Evolutionary conservation across 2,888 invertebrate genomes (phyloP), one percentile per base, ranked within the genome.

Genomic region (Heliconius sara): DNA sequence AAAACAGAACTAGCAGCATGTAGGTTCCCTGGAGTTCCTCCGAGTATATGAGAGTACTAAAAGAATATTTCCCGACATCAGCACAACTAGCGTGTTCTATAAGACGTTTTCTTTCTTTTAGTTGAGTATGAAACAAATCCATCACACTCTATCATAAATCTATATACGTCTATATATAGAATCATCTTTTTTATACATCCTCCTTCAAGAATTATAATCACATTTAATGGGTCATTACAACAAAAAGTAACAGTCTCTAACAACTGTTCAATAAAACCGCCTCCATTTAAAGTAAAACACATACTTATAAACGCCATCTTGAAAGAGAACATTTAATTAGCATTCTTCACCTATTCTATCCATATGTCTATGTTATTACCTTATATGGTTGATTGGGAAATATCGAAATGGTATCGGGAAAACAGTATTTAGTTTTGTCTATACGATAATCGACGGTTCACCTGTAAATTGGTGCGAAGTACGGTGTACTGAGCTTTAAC

Each of bases 351-450:
- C 67, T 27, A 68, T 60, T 39, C 57, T 39, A 39, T 39, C 34
- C 34, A 39, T 39, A 39, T 39, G 9, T 39, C 34, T 39, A 39
- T 39, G 34, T 39, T 9, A 39, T 39, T 39, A 39, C 76, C 81
- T 78, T 80, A 78, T 80, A 81, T 27, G 81, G 66, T 22, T 72
- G 39, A 78, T 81, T 79, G 79, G 79, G 77, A 80, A 81, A 76
- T 78, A 52, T 47, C 34, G 67, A 68, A 73, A 76, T 76, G 67
- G 78, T 78, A 30, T 30, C 4, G 30, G 30, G 78, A 80, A 80
- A 81, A 78, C 79, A 60, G 25, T 65, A 67, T 60, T 66, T 43
- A 76, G 66, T 71, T 81, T 76, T 70, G 77, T 77, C 30, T 57
- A 19, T 27, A 78, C 60, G n/a, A 66, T 63, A 76, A 79, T 77